Base-by-base conservation (phyloP, 1,140 invertebrate genomes). In the Anoplolepis gracilipes region DNA sequence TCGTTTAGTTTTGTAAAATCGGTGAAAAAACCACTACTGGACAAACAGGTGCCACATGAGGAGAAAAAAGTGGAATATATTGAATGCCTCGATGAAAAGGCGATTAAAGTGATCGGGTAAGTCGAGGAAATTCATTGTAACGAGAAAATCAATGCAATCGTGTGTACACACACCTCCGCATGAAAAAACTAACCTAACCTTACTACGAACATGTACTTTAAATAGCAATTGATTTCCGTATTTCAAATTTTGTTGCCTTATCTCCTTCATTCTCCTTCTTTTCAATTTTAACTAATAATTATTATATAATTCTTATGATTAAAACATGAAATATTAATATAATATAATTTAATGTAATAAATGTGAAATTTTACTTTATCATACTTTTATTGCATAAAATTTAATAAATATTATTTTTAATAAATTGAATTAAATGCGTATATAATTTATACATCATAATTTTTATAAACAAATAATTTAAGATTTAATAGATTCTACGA, bases 1-100 rank as follows among this genome's bases (percentile, higher is more conserved):
- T 97, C 97, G 0, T 98, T 98, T 94, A 96, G 97, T 36, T 98
- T 98, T 94, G 96, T 95, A 85, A 97, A 97, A 95, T 95, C 96
- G 0, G 94, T 96, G 53, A 97, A 97, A 91, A 97, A 96, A 90
- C 93, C 96, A 28, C 95, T 95, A 81, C 92, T 95, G 33, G 92
- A 95, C 77, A 94, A 96, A 61, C 87, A 92, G 57, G 79, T 91
- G 22, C 91, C 88, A 81, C 92, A 92, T 42, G 91, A 94, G 84
- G 91, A 96, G 86, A 95, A 96, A 91, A 95, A 95, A 91, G 92
- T 96, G 1, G 96, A 98, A 90, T 96, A 96, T 46, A 97, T 98
- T 82, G 96, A 97, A 89, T 97, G 96, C 91, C 92, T 98, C 2
- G 97, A 98, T 94, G 96, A 96, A 22, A 96, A 97, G 88, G 95